phyloP scores from a whole-genome alignment of 1,140 invertebrate genomes.

The Hetaerina americana region DNA sequence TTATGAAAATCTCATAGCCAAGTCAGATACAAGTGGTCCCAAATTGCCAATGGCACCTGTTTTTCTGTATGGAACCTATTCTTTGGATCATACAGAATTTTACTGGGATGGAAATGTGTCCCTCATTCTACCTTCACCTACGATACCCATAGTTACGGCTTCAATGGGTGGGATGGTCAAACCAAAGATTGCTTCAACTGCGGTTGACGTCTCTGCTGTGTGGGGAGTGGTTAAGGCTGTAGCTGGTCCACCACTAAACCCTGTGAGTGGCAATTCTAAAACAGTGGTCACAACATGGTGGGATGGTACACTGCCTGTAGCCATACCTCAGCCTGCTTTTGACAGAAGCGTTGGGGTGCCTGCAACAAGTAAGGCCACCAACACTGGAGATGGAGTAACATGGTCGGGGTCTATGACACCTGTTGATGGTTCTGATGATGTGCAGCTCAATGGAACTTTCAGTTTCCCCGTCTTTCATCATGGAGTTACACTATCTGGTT shows the following conservation, averaged over 20 bases:
- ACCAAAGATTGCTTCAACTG: neutral
- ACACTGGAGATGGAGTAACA: too few species aligned
- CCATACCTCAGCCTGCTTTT: neutral
- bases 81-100: neutral
- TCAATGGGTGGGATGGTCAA: too few species aligned
- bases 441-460: neutral
- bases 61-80: neutral
- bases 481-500: neutral
- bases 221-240: neutral
- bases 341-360: neutral
- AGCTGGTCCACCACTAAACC: neutral
- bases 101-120: neutral
- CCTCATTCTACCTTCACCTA: neutral
- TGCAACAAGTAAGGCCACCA: too few species aligned
- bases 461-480: neutral
- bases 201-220: neutral
- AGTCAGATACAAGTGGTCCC: neutral
- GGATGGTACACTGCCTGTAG: constrained; percentile 1
- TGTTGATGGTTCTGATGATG: neutral
- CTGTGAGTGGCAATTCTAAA: neutral
- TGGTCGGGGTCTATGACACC: neutral
- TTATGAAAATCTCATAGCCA: neutral
- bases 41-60: neutral
- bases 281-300: neutral
- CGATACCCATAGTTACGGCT: neutral